Evolutionary conservation across 2,888 invertebrate genomes (phyloP).

Genomic region (Habrosyne pyritoides): DNA sequence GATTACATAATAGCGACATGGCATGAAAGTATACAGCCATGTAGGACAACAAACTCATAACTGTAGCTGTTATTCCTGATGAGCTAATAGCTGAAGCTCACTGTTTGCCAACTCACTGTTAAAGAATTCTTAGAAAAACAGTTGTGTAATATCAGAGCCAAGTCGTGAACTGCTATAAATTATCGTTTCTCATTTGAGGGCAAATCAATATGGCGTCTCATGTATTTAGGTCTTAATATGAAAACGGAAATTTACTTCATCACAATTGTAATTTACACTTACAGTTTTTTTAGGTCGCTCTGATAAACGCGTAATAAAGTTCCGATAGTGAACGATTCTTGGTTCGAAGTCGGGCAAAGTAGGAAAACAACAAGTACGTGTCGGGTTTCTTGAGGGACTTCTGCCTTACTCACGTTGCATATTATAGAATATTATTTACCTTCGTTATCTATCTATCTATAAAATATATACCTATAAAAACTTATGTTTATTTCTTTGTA

Average conservation of each 20-base stretch:
- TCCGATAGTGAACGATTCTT: too few species aligned
- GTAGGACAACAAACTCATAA: conserved; percentile 56
- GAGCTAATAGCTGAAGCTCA: conserved; percentile 4
- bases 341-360: too few species aligned
- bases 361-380: too few species aligned
- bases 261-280: too few species aligned
- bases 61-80: conserved; percentile 20
- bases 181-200: not conserved
- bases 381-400: too few species aligned
- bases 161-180: not conserved
- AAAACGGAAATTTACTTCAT: not conserved
- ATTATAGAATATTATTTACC: too few species aligned
- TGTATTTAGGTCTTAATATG: not conserved
- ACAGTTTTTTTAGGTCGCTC: too few species aligned
- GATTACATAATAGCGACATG: conserved; percentile 42
- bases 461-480: too few species aligned
- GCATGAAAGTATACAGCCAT: conserved; percentile 41
- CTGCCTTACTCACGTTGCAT: too few species aligned
- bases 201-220: not conserved
- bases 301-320: too few species aligned
- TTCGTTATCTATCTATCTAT: too few species aligned
- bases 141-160: not conserved
- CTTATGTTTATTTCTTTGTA: too few species aligned
- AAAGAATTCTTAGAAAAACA: conserved; percentile 9
- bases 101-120: conserved; percentile 33